A percentile compares a stretch with the other conserved stretches of the same genome.
Conservation (phyloP, 2,113 vertebrate species). For the Rostratula benghalensis region DNA sequence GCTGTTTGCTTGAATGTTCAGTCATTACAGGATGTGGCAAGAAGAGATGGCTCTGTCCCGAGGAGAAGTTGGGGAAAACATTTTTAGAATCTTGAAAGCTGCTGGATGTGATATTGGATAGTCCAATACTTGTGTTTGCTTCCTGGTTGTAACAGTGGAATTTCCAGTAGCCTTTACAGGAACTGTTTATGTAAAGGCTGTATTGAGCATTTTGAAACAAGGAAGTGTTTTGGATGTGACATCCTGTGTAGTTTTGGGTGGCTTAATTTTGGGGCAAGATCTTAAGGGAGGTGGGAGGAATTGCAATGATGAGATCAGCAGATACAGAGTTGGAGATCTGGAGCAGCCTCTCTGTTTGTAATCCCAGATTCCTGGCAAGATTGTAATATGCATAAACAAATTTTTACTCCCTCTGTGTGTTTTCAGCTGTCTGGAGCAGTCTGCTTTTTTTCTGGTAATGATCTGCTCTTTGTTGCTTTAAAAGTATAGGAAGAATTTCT, state of each 20-base stretch:
- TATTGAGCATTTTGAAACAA: constrained; percentile 13
- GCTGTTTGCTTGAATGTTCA: background rate
- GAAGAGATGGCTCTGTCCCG: background rate
- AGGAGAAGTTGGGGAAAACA: background rate
- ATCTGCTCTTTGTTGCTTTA: background rate
- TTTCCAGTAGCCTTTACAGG: constrained; percentile 1
- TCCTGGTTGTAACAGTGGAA: background rate
- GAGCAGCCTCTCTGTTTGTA: background rate
- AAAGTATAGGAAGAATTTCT: background rate
- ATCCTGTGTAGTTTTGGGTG: background rate
- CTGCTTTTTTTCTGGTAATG: background rate
- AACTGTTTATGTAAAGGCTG: background rate
- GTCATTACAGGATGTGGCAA: background rate
- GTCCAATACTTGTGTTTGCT: background rate
- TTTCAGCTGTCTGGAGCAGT: background rate
- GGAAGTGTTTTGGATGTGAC: background rate
- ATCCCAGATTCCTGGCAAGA: background rate
- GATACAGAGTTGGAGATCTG: background rate
- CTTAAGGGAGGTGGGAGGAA: background rate
- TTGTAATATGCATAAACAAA: background rate
- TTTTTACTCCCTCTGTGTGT: background rate
- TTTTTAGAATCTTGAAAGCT: background rate
- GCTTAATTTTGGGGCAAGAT: background rate
- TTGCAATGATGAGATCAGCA: background rate
- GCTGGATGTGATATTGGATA: background rate